Conservation (phyloP, 2,888 invertebrate species). For the Drosophila demipolita region DNA sequence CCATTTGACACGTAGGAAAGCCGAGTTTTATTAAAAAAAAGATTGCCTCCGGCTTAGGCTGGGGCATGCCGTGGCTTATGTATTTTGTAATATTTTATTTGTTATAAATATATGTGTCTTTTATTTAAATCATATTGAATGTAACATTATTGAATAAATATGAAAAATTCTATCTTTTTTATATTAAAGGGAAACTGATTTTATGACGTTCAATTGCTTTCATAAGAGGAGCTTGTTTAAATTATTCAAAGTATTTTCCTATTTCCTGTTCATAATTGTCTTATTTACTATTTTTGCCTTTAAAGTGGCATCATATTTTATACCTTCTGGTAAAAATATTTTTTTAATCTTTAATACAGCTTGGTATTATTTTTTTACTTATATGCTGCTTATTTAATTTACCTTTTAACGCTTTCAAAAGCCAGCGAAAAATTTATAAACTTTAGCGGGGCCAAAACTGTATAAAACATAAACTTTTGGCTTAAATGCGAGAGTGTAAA, state of each 20-base stretch:
- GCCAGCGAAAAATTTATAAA: constrained; percentile 20
- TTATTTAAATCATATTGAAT: not conserved
- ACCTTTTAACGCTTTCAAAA: constrained; percentile 8
- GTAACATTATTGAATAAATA: not conserved
- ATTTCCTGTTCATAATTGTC: not conserved
- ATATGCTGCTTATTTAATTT: constrained; percentile 27
- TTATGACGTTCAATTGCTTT: not conserved
- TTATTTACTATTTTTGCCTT: not conserved
- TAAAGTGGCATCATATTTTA: not conserved
- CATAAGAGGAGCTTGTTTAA: not conserved
- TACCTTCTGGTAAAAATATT: not conserved
- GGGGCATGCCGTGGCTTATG: not conserved
- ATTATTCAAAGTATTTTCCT: not conserved
- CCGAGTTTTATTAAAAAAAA: constrained; percentile 3
- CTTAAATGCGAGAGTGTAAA: constrained; percentile 66
- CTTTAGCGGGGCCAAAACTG: constrained; percentile 11
- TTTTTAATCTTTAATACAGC: not conserved
- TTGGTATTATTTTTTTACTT: not conserved
- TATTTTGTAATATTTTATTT: not conserved
- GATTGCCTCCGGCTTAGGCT: not conserved
- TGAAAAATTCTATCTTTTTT: not conserved
- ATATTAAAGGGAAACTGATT: not conserved
- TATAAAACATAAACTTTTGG: constrained; percentile 59
- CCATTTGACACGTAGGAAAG: constrained; percentile 2
- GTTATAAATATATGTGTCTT: not conserved